Percentiles rank a stretch among this genome's conserved stretches.
phyloP scores from a whole-genome alignment of 2,888 invertebrate species.

The Drosophila pseudotakahashii region DNA sequence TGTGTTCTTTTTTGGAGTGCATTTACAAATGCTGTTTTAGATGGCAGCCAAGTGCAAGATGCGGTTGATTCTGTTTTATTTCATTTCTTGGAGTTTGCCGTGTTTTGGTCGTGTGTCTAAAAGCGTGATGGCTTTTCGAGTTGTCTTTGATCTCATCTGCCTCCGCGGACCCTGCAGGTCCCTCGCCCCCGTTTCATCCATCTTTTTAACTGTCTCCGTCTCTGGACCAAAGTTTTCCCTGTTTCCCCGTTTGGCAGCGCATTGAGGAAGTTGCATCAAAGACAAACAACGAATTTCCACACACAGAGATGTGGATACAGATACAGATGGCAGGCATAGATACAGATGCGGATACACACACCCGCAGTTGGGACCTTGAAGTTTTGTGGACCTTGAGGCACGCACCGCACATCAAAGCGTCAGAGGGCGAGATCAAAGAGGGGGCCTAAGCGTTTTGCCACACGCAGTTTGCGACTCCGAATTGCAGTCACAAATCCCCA shows the following conservation, averaged over 20 bases:
- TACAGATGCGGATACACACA: conserved; percentile 14
- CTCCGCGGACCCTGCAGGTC: conserved; percentile 28
- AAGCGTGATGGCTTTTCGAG: conserved; percentile 63
- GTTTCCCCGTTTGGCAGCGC: conserved; percentile 61
- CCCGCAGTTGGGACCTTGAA: conserved; percentile 65
- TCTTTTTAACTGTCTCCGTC: conserved; percentile 28
- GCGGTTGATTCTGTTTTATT: conserved; percentile 46
- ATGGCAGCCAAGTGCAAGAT: conserved; percentile 44
- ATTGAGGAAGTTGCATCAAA: conserved; percentile 78
- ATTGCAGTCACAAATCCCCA: conserved; percentile 35
- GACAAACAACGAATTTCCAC: conserved; percentile 62
- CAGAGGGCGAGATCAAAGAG: conserved; percentile 51
- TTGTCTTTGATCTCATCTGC: conserved; percentile 70
- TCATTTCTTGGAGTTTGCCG: conserved; percentile 47
- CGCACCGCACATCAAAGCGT: conserved; percentile 66
- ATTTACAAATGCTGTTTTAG: conserved; percentile 22
- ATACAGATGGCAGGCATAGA: conserved; percentile 11
- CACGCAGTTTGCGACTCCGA: conserved; percentile 38
- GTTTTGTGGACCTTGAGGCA: conserved; percentile 74
- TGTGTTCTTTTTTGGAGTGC: conserved; percentile 13
- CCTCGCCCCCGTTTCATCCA: conserved; percentile 2
- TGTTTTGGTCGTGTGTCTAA: conserved; percentile 42
- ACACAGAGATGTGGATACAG: conserved; percentile 24
- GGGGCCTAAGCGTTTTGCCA: conserved; percentile 31
- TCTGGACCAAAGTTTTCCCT: conserved; percentile 58